These are phyloP conservation scores for Rapana venosa DNA, from an alignment of 2,888 invertebrate genomes.

Conservation along the genomic window DNA sequence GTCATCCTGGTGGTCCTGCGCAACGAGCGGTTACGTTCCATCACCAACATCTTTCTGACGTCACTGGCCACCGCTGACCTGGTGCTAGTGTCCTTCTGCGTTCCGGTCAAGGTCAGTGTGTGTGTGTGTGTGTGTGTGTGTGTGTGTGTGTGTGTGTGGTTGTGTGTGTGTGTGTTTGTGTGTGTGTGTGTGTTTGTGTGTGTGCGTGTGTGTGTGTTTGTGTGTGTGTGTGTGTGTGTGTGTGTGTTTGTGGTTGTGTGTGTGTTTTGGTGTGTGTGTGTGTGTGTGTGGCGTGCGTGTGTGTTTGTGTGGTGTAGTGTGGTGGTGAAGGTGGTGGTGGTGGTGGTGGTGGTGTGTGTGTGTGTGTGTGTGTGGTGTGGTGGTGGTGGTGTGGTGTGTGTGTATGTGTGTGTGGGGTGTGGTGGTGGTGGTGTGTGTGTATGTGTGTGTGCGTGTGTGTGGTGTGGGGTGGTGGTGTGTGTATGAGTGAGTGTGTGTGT, in stretches of 20 bases:
- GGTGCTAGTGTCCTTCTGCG: constrained; percentile 45
- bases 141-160: background rate
- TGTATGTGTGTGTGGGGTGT: background rate
- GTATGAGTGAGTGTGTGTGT: too few species aligned
- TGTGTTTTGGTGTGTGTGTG: background rate
- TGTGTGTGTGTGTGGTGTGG: background rate
- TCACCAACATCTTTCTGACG: constrained; percentile 50
- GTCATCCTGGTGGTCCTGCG: constrained; percentile 49
- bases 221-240: background rate
- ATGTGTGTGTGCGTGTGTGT: background rate
- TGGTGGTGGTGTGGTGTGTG: background rate
- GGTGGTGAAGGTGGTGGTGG: background rate
- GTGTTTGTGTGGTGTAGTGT: background rate
- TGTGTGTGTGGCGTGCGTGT: too few species aligned
- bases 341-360: background rate
- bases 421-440: background rate
- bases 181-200: background rate
- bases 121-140: background rate
- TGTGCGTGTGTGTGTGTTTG: background rate
- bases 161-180: background rate
- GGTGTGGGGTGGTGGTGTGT: too few species aligned
- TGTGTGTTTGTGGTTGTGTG: background rate
- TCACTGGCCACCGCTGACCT: constrained; percentile 49
- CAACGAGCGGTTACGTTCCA: constrained; percentile 47
- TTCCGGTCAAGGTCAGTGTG: constrained; percentile 48